These are phyloP conservation scores for Barbus barbus DNA, from an alignment of 2,113 vertebrate genomes.

Conservation along the genomic window DNA sequence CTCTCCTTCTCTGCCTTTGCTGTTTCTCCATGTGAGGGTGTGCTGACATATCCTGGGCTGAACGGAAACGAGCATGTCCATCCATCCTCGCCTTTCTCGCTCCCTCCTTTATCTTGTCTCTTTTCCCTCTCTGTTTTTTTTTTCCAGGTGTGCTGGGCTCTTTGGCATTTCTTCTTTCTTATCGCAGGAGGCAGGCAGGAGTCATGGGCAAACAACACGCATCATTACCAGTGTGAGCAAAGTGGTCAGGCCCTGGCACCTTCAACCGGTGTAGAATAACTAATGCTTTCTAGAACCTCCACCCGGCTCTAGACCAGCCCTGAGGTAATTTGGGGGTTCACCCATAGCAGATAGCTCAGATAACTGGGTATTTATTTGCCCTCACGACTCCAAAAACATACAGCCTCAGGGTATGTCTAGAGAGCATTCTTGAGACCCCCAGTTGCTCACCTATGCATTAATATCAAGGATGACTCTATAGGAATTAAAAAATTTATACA, in stretches of 20 bases:
- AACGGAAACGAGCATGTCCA: conserved; percentile 37
- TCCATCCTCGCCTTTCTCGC: conserved; percentile 46
- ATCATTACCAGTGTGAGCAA: conserved; percentile 66
- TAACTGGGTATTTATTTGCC: conserved; percentile 8
- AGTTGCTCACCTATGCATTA: neutral
- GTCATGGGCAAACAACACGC: conserved; percentile 56
- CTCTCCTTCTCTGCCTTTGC: neutral
- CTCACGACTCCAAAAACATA: neutral
- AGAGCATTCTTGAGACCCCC: too few species aligned
- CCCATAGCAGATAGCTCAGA: conserved; percentile 12
- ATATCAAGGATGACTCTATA: neutral
- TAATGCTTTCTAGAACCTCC: neutral
- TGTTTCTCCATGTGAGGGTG: conserved; percentile 33
- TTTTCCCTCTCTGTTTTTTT: neutral
- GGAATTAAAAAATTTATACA: too few species aligned
- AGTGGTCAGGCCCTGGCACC: conserved; percentile 44
- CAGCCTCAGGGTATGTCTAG: too few species aligned
- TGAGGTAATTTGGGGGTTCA: too few species aligned
- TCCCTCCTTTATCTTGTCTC: conserved; percentile 29
- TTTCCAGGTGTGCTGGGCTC: conserved; percentile 10
- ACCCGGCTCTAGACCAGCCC: neutral
- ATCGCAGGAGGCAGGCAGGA: conserved; percentile 58
- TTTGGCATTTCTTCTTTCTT: conserved; percentile 51
- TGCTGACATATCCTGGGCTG: conserved; percentile 47
- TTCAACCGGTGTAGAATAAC: conserved; percentile 57